Evolutionary conservation across 1,140 invertebrate genomes (phyloP).

Genomic region (Eciton burchellii): DNA sequence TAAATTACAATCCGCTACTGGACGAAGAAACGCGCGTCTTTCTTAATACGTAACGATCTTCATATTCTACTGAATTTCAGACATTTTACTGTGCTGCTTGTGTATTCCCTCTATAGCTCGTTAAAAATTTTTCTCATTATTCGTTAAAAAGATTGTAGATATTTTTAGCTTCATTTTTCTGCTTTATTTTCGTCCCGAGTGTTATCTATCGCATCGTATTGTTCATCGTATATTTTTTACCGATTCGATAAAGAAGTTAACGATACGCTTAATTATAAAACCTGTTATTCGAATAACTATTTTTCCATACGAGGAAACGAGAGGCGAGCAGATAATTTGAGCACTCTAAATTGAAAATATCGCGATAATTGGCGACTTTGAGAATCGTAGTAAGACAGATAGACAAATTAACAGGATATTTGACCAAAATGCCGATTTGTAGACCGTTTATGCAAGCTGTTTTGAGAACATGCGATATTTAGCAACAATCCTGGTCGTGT

Average conservation of each 20-base stretch:
- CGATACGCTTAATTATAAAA: slow-evolving; percentile 26
- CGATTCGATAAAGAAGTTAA: slow-evolving; percentile 31
- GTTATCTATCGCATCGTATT: neutral
- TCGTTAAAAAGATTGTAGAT: slow-evolving; percentile 2
- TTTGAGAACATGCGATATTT: slow-evolving; percentile 54
- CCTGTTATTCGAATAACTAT: slow-evolving; percentile 9
- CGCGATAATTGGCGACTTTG: slow-evolving; percentile 24
- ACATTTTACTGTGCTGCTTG: slow-evolving; percentile 6
- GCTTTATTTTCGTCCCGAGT: neutral
- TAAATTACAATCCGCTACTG: neutral
- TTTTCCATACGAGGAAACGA: slow-evolving; percentile 14
- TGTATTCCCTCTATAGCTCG: neutral
- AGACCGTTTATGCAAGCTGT: slow-evolving; percentile 52
- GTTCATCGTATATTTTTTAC: slow-evolving; percentile 39
- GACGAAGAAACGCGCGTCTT: neutral
- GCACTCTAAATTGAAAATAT: slow-evolving; percentile 27
- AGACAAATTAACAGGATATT: slow-evolving; percentile 7
- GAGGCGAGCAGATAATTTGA: slow-evolving; percentile 24
- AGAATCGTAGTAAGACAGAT: slow-evolving; percentile 52
- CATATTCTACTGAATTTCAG: slow-evolving; percentile 12
- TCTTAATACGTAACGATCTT: neutral
- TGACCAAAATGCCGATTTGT: slow-evolving; percentile 25
- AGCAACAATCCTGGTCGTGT: slow-evolving; percentile 17
- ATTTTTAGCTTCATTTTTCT: slow-evolving; percentile 42
- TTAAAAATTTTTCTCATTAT: slow-evolving; percentile 53